Conservation (phyloP, 2,888 invertebrate genomes). For the Galeopsomyia nigrocyanea region DNA sequence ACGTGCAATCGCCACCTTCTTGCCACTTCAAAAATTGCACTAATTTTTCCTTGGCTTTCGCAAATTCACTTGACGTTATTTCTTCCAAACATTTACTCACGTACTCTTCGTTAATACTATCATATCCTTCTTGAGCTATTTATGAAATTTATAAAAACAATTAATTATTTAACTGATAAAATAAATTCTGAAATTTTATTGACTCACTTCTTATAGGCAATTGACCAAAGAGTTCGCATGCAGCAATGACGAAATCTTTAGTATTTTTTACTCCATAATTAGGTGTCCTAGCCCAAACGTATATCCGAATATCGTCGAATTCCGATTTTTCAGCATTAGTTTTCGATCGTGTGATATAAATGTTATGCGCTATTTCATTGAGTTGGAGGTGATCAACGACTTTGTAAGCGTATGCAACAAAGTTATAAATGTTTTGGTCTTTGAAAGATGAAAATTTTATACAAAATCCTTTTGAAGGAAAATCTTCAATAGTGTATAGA, state of each 20-base stretch:
- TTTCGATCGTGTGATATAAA: conserved; percentile 77
- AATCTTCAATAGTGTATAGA: conserved; percentile 71
- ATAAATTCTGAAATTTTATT: not conserved
- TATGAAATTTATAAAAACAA: conserved; percentile 15
- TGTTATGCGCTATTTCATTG: conserved; percentile 80
- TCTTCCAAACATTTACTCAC: conserved; percentile 51
- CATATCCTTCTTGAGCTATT: conserved; percentile 58
- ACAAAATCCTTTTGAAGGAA: conserved; percentile 80
- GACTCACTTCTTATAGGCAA: conserved; percentile 77
- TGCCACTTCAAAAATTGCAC: conserved; percentile 44
- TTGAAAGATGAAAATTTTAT: conserved; percentile 71
- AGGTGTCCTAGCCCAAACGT: conserved; percentile 78
- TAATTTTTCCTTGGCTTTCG: conserved; percentile 49
- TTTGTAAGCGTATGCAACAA: conserved; percentile 68
- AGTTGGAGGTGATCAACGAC: conserved; percentile 74
- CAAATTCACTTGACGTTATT: conserved; percentile 52
- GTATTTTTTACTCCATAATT: conserved; percentile 73
- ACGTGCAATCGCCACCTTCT: conserved; percentile 20
- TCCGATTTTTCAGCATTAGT: conserved; percentile 52
- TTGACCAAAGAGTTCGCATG: conserved; percentile 84
- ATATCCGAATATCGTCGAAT: conserved; percentile 71
- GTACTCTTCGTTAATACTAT: conserved; percentile 54
- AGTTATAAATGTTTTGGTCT: conserved; percentile 58
- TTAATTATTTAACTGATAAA: conserved; percentile 4
- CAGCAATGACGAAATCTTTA: conserved; percentile 77